Conservation (phyloP, 2,113 vertebrate genomes). For the Corapipo altera region DNA sequence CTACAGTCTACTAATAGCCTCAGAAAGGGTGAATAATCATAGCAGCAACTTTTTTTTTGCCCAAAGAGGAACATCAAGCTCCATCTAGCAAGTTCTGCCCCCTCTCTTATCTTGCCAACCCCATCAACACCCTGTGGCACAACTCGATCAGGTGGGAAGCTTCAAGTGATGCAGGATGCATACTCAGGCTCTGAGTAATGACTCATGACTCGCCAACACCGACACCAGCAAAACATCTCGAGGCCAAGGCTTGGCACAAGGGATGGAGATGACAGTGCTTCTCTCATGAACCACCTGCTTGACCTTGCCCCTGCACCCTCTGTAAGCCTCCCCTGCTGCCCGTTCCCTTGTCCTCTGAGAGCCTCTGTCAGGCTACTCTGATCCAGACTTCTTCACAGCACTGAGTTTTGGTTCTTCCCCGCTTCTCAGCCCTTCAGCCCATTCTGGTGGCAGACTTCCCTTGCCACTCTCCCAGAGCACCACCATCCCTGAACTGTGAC, state of each 20-base stretch:
- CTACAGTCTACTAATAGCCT: slow-evolving; percentile 1
- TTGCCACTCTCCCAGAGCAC: neutral
- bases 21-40: slow-evolving; percentile 28
- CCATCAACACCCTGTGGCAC: neutral
- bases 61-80: neutral
- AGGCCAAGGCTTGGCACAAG: neutral
- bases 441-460: neutral
- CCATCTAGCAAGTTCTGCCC: neutral
- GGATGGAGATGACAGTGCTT: neutral
- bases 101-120: neutral
- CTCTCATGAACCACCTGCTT: neutral
- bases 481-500: neutral
- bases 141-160: neutral
- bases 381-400: neutral
- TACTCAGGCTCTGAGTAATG: neutral
- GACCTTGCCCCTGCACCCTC: neutral
- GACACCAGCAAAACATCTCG: neutral
- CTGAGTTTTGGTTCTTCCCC: neutral
- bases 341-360: fast-evolving
- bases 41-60: slow-evolving; percentile 12
- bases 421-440: neutral
- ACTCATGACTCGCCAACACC: neutral
- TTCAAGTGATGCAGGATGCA: neutral
- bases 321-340: neutral
- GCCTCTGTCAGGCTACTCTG: neutral